Conservation (phyloP, 35 echinoderm and acorn worm species). For the Acanthaster planci region DNA sequence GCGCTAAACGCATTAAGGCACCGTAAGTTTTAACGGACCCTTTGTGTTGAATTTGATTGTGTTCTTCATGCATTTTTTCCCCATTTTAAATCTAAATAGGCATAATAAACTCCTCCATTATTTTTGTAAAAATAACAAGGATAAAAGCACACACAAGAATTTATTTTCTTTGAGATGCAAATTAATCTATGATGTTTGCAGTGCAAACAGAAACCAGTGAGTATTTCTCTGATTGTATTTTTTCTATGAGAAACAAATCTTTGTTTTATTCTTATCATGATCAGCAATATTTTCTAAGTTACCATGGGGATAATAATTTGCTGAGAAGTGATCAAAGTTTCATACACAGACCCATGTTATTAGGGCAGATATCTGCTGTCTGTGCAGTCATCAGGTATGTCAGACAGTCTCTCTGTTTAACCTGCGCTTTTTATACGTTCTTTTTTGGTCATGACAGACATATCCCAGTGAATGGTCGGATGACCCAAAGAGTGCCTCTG, state of each 20-base stretch:
- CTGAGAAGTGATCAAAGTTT: too few relatives aligned
- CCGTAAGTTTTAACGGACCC: slow-evolving; percentile 38
- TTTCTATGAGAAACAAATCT: too few relatives aligned
- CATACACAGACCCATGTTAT: too few relatives aligned
- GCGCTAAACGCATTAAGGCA: slow-evolving; percentile 56
- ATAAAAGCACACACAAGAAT: not conserved
- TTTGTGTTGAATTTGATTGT: not conserved
- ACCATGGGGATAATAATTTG: too few relatives aligned
- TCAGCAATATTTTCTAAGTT: too few relatives aligned
- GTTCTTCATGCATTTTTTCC: not conserved
- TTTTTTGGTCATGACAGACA: slow-evolving; percentile 40
- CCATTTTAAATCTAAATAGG: not conserved
- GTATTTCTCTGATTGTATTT: too few relatives aligned
- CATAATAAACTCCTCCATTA: not conserved
- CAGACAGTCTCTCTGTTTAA: too few relatives aligned
- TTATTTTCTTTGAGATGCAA: not conserved
- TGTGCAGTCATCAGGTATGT: too few relatives aligned
- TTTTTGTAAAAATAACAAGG: not conserved
- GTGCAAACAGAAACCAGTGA: not conserved
- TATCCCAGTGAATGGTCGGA: slow-evolving; percentile 50
- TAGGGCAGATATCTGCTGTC: too few relatives aligned
- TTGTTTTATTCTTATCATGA: too few relatives aligned
- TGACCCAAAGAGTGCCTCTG: slow-evolving; percentile 49
- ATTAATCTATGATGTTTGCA: not conserved
- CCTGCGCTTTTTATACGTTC: too few relatives aligned